These are phyloP conservation scores for Esox masquinongy DNA, from an alignment of 2,797 vertebrate genomes.

Conservation along the genomic window DNA sequence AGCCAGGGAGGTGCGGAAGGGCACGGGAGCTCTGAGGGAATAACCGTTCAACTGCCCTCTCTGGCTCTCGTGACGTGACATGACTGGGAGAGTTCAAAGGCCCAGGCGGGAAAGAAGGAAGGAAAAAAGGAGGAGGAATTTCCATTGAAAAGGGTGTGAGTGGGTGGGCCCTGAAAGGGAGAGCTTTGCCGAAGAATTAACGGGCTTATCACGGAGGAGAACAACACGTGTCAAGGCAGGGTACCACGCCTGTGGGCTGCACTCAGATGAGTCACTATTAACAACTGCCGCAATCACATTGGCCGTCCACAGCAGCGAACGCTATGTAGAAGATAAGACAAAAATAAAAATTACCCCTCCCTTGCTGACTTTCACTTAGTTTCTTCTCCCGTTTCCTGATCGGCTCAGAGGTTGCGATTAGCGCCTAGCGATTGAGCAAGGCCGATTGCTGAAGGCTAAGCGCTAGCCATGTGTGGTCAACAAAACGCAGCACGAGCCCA, in stretches of 20 bases:
- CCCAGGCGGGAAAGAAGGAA: constrained; percentile 31
- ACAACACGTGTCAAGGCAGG: constrained; percentile 42
- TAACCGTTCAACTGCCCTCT: neutral
- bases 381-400: no score
- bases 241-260: constrained; percentile 34
- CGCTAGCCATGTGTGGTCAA: no score
- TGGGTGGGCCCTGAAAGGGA: constrained; percentile 49
- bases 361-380: no score
- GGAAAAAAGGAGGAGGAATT: constrained; percentile 32
- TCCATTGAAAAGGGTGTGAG: constrained; percentile 30
- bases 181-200: constrained; percentile 56
- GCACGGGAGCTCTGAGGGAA: neutral
- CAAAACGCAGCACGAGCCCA: no score
- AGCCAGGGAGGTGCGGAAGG: neutral
- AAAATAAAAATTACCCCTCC: no score
- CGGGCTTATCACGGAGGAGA: constrained; percentile 62
- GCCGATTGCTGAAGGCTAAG: no score
- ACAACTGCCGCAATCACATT: no score
- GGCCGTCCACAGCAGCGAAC: no score
- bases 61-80: neutral
- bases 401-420: no score
- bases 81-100: constrained; percentile 29
- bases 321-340: no score
- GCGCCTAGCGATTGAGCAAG: no score
- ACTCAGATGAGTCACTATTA: no score